phyloP scores from a whole-genome alignment of 2,113 vertebrate species.

The Etia nguti region DNA sequence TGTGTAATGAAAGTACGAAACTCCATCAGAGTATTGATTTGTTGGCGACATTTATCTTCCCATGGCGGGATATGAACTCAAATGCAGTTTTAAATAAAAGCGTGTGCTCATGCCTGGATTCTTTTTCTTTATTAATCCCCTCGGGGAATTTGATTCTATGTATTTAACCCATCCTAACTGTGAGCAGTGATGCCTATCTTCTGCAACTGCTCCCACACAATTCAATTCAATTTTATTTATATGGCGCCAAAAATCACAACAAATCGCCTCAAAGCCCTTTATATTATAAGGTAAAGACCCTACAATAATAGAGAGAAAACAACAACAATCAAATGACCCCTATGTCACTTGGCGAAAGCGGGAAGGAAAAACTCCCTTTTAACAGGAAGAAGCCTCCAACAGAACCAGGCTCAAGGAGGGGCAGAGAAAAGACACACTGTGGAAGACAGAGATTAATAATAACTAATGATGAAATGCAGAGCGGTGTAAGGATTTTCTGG shows the following conservation, averaged over 20 bases:
- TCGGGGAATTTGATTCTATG: neutral
- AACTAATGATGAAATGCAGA: neutral
- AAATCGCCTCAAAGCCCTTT: neutral
- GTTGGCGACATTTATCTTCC: conserved; percentile 2
- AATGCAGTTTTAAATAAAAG: conserved; percentile 36
- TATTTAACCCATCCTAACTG: neutral
- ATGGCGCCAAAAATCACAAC: neutral
- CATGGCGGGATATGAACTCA: neutral
- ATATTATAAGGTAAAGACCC: neutral
- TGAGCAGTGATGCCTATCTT: neutral
- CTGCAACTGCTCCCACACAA: neutral
- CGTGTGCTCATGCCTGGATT: neutral
- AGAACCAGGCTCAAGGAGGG: neutral
- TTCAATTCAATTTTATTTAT: neutral
- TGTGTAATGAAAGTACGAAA: conserved; percentile 21
- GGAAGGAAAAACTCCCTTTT: neutral
- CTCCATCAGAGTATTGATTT: conserved; percentile 45
- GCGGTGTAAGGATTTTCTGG: neutral
- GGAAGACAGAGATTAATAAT: neutral
- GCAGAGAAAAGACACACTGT: neutral
- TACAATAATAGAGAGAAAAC: neutral
- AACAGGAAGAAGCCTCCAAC: neutral
- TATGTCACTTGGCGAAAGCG: neutral
- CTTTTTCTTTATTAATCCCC: neutral
- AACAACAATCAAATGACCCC: neutral